phyloP scores from a whole-genome alignment of 2,797 vertebrate genomes.

The Cryptoprocta ferox region DNA sequence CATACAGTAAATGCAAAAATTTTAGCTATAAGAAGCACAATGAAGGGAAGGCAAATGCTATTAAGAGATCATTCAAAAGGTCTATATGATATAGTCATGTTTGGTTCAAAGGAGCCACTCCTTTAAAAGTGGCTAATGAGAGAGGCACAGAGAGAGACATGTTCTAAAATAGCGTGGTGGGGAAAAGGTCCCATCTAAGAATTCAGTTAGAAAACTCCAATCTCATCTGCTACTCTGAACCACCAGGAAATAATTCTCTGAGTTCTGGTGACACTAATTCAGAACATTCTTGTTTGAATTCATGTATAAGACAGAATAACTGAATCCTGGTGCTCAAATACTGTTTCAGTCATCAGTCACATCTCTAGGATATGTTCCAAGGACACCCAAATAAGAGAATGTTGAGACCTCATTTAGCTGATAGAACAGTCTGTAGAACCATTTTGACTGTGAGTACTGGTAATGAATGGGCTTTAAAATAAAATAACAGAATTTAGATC shows the following conservation, averaged over 20 bases:
- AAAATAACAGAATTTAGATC: neutral
- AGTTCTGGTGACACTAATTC: neutral
- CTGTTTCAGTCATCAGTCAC: neutral
- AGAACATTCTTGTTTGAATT: neutral
- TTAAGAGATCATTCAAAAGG: neutral
- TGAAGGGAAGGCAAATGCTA: neutral
- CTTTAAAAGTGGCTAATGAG: neutral
- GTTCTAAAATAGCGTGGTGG: neutral
- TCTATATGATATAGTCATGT: neutral
- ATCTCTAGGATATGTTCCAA: neutral
- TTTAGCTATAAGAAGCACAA: neutral
- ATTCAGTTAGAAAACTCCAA: neutral
- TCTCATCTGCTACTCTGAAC: neutral
- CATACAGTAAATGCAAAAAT: neutral
- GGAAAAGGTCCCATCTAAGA: neutral
- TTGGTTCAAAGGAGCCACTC: neutral
- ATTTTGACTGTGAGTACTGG: neutral
- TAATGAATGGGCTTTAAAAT: neutral
- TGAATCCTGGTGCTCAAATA: neutral
- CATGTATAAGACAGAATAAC: neutral
- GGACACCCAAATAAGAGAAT: neutral
- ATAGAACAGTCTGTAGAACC: neutral
- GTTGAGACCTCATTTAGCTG: neutral
- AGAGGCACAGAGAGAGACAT: neutral
- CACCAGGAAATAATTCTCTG: neutral